Percentiles rank a stretch among this genome's conserved stretches.
These are phyloP conservation scores for Hybos culiciformis DNA, from an alignment of 2,888 invertebrate species.

Conservation along the genomic window DNA sequence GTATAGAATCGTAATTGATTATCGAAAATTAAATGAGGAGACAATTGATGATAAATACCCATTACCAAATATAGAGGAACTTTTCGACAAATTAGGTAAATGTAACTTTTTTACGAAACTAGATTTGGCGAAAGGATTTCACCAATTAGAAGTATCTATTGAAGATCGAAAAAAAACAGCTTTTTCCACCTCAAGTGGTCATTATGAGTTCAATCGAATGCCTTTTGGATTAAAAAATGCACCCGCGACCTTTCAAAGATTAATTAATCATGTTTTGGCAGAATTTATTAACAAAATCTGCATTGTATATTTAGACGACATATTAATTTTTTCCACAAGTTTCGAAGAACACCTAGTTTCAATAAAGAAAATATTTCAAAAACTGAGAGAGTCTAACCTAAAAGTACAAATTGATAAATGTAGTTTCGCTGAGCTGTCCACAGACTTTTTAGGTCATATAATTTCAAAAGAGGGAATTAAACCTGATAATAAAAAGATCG, in stretches of 20 bases:
- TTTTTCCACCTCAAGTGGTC: background rate
- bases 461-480: background rate
- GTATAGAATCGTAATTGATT: too few relatives aligned
- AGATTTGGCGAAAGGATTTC: slow-evolving; percentile 13
- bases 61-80: slow-evolving; percentile 9
- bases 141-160: slow-evolving; percentile 7
- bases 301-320: background rate
- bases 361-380: background rate
- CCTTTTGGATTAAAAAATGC: background rate
- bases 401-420: background rate
- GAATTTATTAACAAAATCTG: background rate
- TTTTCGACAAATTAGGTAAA: slow-evolving; percentile 11
- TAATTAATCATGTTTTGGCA: background rate
- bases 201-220: background rate
- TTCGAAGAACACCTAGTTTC: background rate
- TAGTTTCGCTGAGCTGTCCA: background rate
- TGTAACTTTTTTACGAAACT: slow-evolving; percentile 11
- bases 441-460: background rate
- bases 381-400: background rate
- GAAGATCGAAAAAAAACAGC: slow-evolving; percentile 2
- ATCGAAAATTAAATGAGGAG: slow-evolving; percentile 4
- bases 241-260: background rate
- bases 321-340: background rate
- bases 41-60: slow-evolving; percentile 2
- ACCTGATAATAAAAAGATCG: too few relatives aligned